A percentile compares a stretch with the other conserved stretches of the same genome.
Conservation (phyloP, 2,888 invertebrate genomes). For the Diogma glabrata region DNA sequence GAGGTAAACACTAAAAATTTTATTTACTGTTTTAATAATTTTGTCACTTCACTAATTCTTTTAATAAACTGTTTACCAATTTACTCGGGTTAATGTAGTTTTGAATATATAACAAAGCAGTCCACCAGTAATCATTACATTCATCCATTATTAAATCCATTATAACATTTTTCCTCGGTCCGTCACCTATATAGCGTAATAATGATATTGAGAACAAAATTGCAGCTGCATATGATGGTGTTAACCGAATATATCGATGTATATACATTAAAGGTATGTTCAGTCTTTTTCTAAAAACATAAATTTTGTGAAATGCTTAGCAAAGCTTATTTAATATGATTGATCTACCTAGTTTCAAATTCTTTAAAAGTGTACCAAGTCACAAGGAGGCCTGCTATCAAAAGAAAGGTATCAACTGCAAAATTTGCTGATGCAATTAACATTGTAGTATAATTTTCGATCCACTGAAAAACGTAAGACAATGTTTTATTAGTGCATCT, state of each 20-base stretch:
- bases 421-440: conserved; percentile 31
- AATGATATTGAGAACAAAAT: conserved; percentile 37
- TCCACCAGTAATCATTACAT: conserved; percentile 31
- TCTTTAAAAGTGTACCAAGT: conserved; percentile 25
- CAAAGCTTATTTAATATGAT: too few relatives aligned
- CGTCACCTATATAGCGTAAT: conserved; percentile 33
- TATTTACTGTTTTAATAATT: background rate
- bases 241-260: conserved; percentile 34
- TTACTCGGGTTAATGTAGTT: conserved; percentile 25
- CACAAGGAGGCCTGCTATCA: conserved; percentile 44
- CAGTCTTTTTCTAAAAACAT: conserved; percentile 21
- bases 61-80: conserved; percentile 17
- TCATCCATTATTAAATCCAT: conserved; percentile 11
- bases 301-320: background rate
- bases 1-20: conserved; percentile 39
- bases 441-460: conserved; percentile 14
- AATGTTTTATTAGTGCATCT: conserved; percentile 7
- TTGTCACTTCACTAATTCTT: background rate
- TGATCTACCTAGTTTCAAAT: conserved; percentile 26
- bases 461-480: conserved; percentile 13
- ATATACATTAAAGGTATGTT: conserved; percentile 26
- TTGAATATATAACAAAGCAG: conserved; percentile 28
- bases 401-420: conserved; percentile 49
- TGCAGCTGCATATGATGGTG: conserved; percentile 38
- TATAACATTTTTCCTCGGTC: conserved; percentile 29